These are phyloP conservation scores for Larimichthys crocea DNA, from an alignment of 2,113 vertebrate species.

Conservation along the genomic window DNA sequence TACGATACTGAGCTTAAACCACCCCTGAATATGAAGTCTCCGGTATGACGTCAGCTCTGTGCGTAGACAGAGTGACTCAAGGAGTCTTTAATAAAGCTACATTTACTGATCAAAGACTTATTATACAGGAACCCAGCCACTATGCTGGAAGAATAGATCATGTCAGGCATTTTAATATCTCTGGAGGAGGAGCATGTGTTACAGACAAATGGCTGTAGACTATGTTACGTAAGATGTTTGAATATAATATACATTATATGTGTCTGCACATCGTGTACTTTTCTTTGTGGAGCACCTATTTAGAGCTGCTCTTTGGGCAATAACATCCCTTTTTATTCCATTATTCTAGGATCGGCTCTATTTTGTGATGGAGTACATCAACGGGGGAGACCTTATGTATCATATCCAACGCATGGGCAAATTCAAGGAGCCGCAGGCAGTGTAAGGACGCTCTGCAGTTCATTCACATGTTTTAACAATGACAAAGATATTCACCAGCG, in stretches of 20 bases:
- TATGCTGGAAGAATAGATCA: background rate
- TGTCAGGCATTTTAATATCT: background rate
- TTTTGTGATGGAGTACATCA: conserved; percentile 99
- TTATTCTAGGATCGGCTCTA: conserved; percentile 93
- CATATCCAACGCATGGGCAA: conserved; percentile 99
- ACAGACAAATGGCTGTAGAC: background rate
- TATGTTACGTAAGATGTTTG: background rate
- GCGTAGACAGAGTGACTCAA: conserved; percentile 42
- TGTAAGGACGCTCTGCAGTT: conserved; percentile 85
- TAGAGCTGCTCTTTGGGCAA: background rate
- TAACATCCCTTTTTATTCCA: background rate
- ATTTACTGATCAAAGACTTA: conserved; percentile 27
- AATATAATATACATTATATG: background rate
- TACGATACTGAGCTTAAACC: conserved; percentile 40
- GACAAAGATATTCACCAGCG: background rate
- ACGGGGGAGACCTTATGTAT: conserved; percentile 98
- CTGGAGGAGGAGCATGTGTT: no score
- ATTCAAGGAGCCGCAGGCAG: conserved; percentile 98
- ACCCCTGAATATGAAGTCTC: conserved; percentile 49
- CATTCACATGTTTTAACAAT: conserved; percentile 1
- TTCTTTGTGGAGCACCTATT: background rate
- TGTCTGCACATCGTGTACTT: background rate
- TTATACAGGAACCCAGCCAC: background rate
- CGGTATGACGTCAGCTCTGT: conserved; percentile 45
- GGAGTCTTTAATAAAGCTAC: conserved; percentile 33